Percentiles rank a stretch among this genome's conserved stretches.
phyloP scores from a whole-genome alignment of 1,140 invertebrate species.

The Zaprionus davidi region DNA sequence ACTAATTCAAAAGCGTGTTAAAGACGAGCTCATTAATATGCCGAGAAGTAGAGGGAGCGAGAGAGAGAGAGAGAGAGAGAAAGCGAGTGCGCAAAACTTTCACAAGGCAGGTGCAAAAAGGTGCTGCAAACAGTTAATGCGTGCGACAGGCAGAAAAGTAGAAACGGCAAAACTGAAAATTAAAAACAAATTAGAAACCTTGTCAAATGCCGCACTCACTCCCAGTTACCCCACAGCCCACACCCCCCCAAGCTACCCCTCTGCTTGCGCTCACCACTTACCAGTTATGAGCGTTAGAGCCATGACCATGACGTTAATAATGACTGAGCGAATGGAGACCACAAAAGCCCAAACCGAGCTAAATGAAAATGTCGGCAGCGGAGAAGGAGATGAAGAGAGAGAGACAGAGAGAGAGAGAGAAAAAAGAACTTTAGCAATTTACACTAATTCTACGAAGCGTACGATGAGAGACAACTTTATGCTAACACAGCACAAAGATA shows the following conservation, averaged over 20 bases:
- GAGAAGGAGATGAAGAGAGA: slow-evolving; percentile 3
- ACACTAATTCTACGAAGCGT: slow-evolving; percentile 42
- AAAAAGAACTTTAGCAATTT: slow-evolving; percentile 49
- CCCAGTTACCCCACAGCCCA: not conserved
- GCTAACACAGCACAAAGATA: slow-evolving; percentile 33
- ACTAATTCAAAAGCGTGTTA: slow-evolving; percentile 80
- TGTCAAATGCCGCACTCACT: slow-evolving; percentile 32
- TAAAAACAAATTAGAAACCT: slow-evolving; percentile 58
- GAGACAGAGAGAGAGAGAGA: not conserved
- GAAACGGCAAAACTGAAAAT: slow-evolving; percentile 49
- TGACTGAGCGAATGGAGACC: slow-evolving; percentile 38
- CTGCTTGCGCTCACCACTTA: not conserved
- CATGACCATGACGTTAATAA: slow-evolving; percentile 51
- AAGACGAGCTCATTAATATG: slow-evolving; percentile 77
- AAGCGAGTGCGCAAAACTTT: slow-evolving; percentile 10
- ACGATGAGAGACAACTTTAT: slow-evolving; percentile 5
- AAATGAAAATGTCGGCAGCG: slow-evolving; percentile 4
- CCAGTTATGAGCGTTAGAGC: slow-evolving; percentile 12
- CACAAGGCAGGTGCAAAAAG: slow-evolving; percentile 46
- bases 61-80: not conserved
- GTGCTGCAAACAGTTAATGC: slow-evolving; percentile 44
- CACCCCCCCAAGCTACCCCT: not conserved
- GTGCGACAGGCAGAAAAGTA: slow-evolving; percentile 42
- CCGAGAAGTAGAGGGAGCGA: not conserved
- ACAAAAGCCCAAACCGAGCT: slow-evolving; percentile 42